Percentiles rank a stretch among this genome's conserved stretches.
Evolutionary conservation across 2,113 vertebrate genomes (phyloP).

Genomic region (Tylochromis polylepis): DNA sequence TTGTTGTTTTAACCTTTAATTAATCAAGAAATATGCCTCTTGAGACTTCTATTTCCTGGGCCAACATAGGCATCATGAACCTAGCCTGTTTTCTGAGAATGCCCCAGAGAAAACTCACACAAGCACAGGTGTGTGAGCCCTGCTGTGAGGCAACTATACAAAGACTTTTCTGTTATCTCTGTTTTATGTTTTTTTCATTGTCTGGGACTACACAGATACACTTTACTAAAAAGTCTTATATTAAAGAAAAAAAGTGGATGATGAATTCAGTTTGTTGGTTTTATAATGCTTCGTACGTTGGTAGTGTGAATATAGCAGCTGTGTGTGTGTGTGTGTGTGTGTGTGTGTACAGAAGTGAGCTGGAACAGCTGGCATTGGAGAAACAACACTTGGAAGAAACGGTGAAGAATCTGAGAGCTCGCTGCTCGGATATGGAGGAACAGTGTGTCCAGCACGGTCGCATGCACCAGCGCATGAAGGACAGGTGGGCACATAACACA

Average conservation of each 20-base stretch:
- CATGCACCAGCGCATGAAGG: slow-evolving; percentile 89
- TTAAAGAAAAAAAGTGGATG: neutral
- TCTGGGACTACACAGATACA: neutral
- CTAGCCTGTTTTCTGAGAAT: neutral
- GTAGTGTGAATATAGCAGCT: neutral
- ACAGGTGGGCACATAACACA: slow-evolving; percentile 74
- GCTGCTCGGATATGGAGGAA: slow-evolving; percentile 83
- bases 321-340: neutral
- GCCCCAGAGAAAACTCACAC: neutral
- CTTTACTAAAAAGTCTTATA: neutral
- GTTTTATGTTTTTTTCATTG: neutral
- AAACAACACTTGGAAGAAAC: slow-evolving; percentile 77
- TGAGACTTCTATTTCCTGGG: neutral
- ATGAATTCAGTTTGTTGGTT: neutral
- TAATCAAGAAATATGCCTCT: neutral
- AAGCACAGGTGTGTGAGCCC: neutral
- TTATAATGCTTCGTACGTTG: neutral
- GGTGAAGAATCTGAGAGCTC: slow-evolving; percentile 78
- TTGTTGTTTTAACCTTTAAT: neutral
- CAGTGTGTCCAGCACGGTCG: slow-evolving; percentile 90
- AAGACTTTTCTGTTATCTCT: neutral
- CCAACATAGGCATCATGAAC: neutral
- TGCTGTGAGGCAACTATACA: neutral
- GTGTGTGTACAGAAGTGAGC: slow-evolving; percentile 68
- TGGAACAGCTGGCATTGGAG: slow-evolving; percentile 83